Conservation (phyloP, 2,888 invertebrate genomes). For the Sylvicola fuscatus region DNA sequence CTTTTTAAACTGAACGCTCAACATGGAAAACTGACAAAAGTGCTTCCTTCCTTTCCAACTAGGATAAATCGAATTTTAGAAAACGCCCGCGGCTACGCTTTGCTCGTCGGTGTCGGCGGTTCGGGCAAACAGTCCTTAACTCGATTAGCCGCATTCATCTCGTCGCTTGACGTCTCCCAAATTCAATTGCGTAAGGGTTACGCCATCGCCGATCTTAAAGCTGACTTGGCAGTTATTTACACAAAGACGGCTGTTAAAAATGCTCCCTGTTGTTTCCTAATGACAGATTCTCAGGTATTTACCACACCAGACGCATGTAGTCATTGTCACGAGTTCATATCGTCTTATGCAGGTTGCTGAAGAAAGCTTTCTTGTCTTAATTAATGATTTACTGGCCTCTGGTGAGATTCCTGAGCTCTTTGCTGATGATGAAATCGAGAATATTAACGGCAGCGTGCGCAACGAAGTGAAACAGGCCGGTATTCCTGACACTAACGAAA, state of each 20-base stretch:
- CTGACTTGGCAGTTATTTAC: slow-evolving; percentile 53
- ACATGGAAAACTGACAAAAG: not conserved
- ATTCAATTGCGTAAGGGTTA: slow-evolving; percentile 82
- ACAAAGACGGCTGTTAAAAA: slow-evolving; percentile 72
- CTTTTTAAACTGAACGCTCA: too few species aligned
- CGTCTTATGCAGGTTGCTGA: slow-evolving; percentile 39
- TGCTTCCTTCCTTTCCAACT: not conserved
- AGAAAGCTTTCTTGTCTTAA: slow-evolving; percentile 74
- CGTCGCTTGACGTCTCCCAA: slow-evolving; percentile 82
- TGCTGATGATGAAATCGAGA: slow-evolving; percentile 78
- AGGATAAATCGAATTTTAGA: slow-evolving; percentile 83
- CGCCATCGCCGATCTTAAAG: slow-evolving; percentile 56
- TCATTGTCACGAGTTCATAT: too few species aligned
- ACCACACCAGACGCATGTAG: too few species aligned
- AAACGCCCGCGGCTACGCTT: slow-evolving; percentile 76
- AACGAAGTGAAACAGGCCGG: slow-evolving; percentile 67
- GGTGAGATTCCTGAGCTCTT: slow-evolving; percentile 85
- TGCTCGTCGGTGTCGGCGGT: slow-evolving; percentile 86
- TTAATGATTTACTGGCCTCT: slow-evolving; percentile 84
- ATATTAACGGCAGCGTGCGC: slow-evolving; percentile 53
- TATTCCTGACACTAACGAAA: slow-evolving; percentile 67
- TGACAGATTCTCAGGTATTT: slow-evolving; percentile 69
- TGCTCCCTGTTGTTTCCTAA: slow-evolving; percentile 66
- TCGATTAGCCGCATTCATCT: slow-evolving; percentile 73
- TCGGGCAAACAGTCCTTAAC: slow-evolving; percentile 88